phyloP scores from a whole-genome alignment of 2,113 vertebrate genomes.

The Apaloderma vittatum region DNA sequence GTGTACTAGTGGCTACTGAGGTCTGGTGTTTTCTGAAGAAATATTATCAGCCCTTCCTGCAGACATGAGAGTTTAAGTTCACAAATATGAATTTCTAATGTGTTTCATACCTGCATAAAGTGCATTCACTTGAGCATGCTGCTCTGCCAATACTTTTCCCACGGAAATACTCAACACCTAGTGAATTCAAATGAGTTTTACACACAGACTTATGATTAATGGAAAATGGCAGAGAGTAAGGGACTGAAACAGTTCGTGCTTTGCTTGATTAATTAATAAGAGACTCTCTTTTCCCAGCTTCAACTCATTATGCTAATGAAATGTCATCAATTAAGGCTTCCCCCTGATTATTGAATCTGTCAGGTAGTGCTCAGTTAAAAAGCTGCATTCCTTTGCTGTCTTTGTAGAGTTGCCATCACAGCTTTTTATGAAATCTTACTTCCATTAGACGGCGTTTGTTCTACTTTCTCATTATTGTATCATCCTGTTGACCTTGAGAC shows the following conservation, averaged over 20 bases:
- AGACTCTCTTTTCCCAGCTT: conserved; percentile 84
- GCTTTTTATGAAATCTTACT: conserved; percentile 71
- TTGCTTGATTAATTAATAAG: conserved; percentile 87
- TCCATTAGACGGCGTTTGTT: conserved; percentile 71
- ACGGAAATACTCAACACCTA: conserved; percentile 67
- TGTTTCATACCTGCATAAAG: conserved; percentile 29
- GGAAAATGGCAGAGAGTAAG: conserved; percentile 82
- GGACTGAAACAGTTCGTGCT: conserved; percentile 81
- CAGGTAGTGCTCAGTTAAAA: conserved; percentile 78
- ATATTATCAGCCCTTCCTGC: conserved; percentile 47
- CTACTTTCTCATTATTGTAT: conserved; percentile 68
- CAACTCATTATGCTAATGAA: conserved; percentile 87
- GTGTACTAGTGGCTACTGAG: conserved; percentile 22
- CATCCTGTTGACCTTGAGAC: conserved; percentile 75
- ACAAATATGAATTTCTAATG: conserved; percentile 51
- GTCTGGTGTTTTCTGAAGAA: conserved; percentile 38
- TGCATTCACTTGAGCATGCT: conserved; percentile 63
- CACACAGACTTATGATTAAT: conserved; percentile 81
- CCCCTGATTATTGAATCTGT: conserved; percentile 86
- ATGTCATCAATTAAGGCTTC: conserved; percentile 87
- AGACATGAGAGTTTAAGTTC: conserved; percentile 43
- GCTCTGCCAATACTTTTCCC: conserved; percentile 61
- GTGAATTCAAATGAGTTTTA: conserved; percentile 81
- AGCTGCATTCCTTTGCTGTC: conserved; percentile 76
- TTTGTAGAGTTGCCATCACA: conserved; percentile 68